A percentile compares a stretch with the other conserved stretches of the same genome.
phyloP scores from a whole-genome alignment of 2,888 invertebrate genomes.

The Koerneria pararmatus region DNA sequence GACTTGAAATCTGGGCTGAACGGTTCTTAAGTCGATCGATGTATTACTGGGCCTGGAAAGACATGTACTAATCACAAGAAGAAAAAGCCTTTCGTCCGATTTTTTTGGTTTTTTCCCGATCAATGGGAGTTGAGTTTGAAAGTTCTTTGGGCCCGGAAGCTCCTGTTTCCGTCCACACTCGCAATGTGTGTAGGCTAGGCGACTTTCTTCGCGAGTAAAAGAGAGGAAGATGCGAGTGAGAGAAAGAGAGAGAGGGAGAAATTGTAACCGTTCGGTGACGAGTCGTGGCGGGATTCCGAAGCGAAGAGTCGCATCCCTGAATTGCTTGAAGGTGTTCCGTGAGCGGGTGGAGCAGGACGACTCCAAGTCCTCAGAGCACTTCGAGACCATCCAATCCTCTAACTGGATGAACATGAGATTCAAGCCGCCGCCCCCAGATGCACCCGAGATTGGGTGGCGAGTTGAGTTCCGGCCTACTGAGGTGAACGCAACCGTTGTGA shows the following conservation, averaged over 20 bases:
- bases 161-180: too few relatives aligned
- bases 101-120: constrained; percentile 17
- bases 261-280: too few relatives aligned
- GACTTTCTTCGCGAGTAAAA: neutral
- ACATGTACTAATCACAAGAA: too few relatives aligned
- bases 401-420: constrained; percentile 67
- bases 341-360: constrained; percentile 93
- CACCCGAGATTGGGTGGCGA: constrained; percentile 94
- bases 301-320: neutral
- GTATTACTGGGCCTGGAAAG: too few relatives aligned
- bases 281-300: too few relatives aligned
- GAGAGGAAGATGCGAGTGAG: neutral
- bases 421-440: constrained; percentile 88
- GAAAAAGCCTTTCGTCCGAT: too few relatives aligned
- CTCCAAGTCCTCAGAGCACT: constrained; percentile 88
- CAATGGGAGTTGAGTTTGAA: neutral
- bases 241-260: too few relatives aligned
- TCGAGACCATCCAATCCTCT: constrained; percentile 70
- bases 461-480: constrained; percentile 97
- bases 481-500: constrained; percentile 13
- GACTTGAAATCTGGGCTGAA: too few relatives aligned
- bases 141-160: too few relatives aligned
- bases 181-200: too few relatives aligned
- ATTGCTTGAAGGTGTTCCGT: constrained; percentile 63
- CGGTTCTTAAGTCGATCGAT: too few relatives aligned